phyloP scores from a whole-genome alignment of 2,888 invertebrate genomes.

The Saturnia pavonia region DNA sequence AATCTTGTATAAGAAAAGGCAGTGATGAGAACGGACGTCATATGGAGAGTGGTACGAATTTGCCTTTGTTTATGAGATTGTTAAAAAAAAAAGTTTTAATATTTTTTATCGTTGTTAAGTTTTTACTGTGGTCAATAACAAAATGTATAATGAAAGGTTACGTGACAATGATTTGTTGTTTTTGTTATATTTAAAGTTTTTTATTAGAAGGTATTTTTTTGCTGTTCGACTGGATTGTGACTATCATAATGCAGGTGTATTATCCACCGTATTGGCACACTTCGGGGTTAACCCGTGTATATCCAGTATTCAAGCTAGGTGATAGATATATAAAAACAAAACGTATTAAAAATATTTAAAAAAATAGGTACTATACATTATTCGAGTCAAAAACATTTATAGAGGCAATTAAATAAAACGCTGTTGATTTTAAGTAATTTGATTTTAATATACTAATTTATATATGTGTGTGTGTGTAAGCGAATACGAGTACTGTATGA shows the following conservation, averaged over 20 bases:
- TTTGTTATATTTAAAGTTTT: constrained; percentile 33
- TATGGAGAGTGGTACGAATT: constrained; percentile 71
- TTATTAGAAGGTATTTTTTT: constrained; percentile 17
- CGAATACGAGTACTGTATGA: constrained; percentile 46
- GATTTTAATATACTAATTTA: not conserved
- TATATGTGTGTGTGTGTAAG: constrained; percentile 8
- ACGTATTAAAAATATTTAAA: too few species aligned
- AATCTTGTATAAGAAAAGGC: constrained; percentile 62
- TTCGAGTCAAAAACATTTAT: too few species aligned
- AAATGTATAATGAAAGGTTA: constrained; percentile 51
- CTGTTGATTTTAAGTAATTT: not conserved
- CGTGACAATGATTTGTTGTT: constrained; percentile 41
- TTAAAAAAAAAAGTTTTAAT: constrained; percentile 51
- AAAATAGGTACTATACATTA: too few species aligned
- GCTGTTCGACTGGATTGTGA: too few species aligned
- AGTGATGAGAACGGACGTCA: constrained; percentile 62
- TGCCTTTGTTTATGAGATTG: constrained; percentile 70
- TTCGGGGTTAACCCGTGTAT: too few species aligned
- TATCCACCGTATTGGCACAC: too few species aligned
- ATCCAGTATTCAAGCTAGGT: too few species aligned
- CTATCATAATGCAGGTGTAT: too few species aligned
- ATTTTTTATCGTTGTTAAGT: constrained; percentile 56
- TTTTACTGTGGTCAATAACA: constrained; percentile 47
- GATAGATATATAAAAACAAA: too few species aligned
- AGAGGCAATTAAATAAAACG: not conserved